Evolutionary conservation across 2,797 vertebrate species (phyloP), one percentile per base, ranked within the genome.

Genomic region (Myiothlypis chrysogaster): DNA sequence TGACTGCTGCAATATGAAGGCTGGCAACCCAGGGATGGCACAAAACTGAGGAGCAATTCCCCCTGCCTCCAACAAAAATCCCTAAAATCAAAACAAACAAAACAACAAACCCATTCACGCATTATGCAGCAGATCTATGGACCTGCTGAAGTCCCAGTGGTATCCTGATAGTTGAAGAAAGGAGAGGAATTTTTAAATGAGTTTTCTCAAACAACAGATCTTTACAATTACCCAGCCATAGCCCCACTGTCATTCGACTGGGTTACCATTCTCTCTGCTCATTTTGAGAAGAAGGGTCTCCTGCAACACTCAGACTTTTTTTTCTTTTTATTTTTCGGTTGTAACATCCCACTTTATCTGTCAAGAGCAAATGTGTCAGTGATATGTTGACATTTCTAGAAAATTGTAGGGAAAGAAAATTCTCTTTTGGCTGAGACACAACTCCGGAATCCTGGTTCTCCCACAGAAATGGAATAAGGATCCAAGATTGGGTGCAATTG

Each of bases 161-260:
- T 65, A 46, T 75, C 61, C 25, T 89, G 83, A 90, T 46, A 93
- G 66, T 73, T 92, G 70, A 92, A 90, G 93, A 93, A 84, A 86
- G 56, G 71, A 90, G 64, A 93, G 14, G 53, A 71, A 75, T 84
- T 81, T 86, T 89, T 3, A 57, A 81, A 87, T 87, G 25, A 43
- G 46, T 27, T 92, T 90, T 92, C 81, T 82, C 89, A 89, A 89
- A 53, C 65, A 86, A 73, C 69, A 95, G 50, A 92, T 94, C 66
- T 93, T 93, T 94, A 87, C 66, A 89, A 56, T 64, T 75, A 90
- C 18, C 14, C 60, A 81, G 35, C 12, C 44, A 64, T 35, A 60
- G 27, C 5, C 20, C 34, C 32, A 3, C 21, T 57, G 37, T 60
- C 78, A 84, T 71, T 87, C 57, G 46, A 52, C 23, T 68, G 46